phyloP scores from a whole-genome alignment of 2,113 vertebrate genomes.

The Fulmarus glacialis region DNA sequence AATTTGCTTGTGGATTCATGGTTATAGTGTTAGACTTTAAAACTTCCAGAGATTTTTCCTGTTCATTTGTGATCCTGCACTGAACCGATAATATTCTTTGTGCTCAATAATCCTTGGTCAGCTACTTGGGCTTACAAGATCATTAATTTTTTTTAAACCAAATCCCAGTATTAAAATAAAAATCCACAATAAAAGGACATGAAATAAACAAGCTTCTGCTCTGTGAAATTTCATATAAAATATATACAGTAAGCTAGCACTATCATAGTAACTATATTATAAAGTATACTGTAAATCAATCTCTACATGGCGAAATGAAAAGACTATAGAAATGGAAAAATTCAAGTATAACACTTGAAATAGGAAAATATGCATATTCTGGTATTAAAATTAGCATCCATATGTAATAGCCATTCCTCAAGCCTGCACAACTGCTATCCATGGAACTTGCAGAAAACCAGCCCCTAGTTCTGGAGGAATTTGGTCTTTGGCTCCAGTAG shows the following conservation, averaged over 20 bases:
- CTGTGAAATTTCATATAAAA: neutral
- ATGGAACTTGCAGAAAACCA: neutral
- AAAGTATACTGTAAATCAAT: neutral
- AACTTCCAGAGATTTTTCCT: constrained; percentile 6
- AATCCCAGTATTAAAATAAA: constrained; percentile 37
- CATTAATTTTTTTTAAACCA: neutral
- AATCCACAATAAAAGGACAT: neutral
- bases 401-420: neutral
- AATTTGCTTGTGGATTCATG: neutral
- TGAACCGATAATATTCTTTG: constrained; percentile 19
- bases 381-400: neutral
- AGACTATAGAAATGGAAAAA: neutral
- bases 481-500: neutral
- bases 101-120: constrained; percentile 18
- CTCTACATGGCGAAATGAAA: neutral
- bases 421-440: neutral
- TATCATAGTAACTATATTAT: neutral
- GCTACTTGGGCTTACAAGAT: neutral
- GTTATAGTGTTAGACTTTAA: neutral
- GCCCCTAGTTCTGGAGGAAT: neutral
- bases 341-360: neutral
- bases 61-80: neutral
- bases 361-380: neutral
- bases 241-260: neutral
- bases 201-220: constrained; percentile 15